These are phyloP conservation scores for Mixornis gularis DNA, from an alignment of 2,113 vertebrate genomes.

Conservation along the genomic window DNA sequence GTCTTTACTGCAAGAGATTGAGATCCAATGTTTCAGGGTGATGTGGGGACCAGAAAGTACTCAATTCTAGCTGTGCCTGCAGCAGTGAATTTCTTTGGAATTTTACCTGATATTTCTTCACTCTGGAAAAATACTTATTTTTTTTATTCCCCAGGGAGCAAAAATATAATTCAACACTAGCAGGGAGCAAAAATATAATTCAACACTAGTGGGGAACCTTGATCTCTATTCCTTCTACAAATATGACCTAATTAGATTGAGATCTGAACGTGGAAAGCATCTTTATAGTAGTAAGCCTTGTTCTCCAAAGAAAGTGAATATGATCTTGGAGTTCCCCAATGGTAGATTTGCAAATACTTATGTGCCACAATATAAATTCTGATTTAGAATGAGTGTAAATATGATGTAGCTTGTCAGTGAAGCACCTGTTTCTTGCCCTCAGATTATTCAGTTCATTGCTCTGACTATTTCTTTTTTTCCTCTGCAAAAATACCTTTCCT, in stretches of 20 bases:
- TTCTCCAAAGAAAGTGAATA: not conserved
- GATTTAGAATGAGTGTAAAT: not conserved
- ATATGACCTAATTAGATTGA: not conserved
- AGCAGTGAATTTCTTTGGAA: not conserved
- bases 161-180: not conserved
- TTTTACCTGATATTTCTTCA: not conserved
- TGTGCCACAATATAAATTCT: not conserved
- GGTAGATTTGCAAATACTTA: not conserved
- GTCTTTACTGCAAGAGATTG: not conserved
- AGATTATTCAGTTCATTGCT: not conserved
- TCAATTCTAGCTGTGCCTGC: not conserved
- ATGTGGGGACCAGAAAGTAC: not conserved
- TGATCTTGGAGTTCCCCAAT: not conserved
- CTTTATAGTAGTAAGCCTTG: not conserved
- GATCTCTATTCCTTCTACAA: not conserved
- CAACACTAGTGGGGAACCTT: not conserved
- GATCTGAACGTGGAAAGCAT: not conserved
- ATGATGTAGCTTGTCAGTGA: not conserved
- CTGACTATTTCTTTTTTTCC: not conserved
- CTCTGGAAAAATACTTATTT: not conserved
- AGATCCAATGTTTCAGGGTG: not conserved
- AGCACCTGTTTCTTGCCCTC: not conserved
- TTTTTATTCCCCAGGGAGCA: not conserved
- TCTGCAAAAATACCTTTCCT: not conserved
- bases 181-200: not conserved